Percentiles rank a stretch among this genome's conserved stretches.
Evolutionary conservation across 2,797 vertebrate species (phyloP).

Genomic region (Peromyscus aztecus): DNA sequence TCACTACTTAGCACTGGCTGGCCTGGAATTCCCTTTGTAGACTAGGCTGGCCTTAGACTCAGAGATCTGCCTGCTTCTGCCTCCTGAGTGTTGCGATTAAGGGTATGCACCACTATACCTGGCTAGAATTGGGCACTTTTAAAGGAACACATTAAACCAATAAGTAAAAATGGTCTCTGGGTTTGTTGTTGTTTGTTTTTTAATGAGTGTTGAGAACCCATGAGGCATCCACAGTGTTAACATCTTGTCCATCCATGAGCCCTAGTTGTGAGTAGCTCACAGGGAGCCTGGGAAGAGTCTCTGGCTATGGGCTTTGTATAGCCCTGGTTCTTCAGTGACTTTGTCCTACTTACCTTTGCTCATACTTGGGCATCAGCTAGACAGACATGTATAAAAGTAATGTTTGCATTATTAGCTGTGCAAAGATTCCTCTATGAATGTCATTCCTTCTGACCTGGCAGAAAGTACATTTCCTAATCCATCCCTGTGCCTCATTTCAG

Average conservation of each 20-base stretch:
- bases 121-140: constrained; percentile 4
- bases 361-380: neutral
- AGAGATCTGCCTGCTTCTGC: neutral
- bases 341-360: constrained; percentile 1
- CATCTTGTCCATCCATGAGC: neutral
- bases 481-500: neutral
- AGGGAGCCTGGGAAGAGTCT: neutral
- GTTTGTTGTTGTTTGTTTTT: neutral
- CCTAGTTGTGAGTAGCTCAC: neutral
- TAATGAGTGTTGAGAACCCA: constrained; percentile 18
- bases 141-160: constrained; percentile 49
- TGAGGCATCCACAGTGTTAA: neutral
- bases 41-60: neutral
- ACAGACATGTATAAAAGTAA: neutral
- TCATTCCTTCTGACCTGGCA: neutral
- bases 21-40: neutral
- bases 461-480: neutral
- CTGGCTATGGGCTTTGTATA: neutral
- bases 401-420: neutral
- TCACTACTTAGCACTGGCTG: neutral
- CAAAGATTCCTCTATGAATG: neutral
- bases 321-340: neutral
- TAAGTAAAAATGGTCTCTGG: constrained; percentile 42
- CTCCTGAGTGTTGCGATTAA: neutral
- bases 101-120: neutral